Evolutionary conservation across 2,113 vertebrate species (phyloP).

Genomic region (Toxotes jaculatrix): DNA sequence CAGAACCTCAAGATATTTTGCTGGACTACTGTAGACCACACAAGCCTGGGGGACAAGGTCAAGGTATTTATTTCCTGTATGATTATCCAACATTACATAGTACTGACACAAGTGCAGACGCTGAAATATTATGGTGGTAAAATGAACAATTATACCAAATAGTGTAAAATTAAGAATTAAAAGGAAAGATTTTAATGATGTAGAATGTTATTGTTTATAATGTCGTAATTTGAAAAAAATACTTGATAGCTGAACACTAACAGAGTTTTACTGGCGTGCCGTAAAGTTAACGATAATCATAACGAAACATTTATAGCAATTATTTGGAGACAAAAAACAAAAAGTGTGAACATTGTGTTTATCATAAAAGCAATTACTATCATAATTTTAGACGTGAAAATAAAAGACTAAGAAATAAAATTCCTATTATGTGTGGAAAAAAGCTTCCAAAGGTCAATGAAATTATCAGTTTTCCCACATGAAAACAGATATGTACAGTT

Average conservation of each 20-base stretch:
- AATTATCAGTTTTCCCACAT: background rate
- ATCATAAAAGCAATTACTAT: background rate
- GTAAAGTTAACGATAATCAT: background rate
- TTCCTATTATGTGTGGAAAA: background rate
- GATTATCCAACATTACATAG: background rate
- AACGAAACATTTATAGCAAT: background rate
- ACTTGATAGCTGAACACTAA: no score
- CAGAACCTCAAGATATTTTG: constrained; percentile 67
- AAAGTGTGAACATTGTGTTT: background rate
- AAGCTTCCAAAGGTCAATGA: background rate
- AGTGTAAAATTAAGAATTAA: background rate
- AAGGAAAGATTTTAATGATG: background rate
- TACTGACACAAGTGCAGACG: background rate
- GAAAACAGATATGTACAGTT: no score
- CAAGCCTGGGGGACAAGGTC: constrained; percentile 23
- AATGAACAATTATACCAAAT: background rate
- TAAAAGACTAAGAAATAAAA: background rate
- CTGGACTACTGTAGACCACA: constrained; percentile 52
- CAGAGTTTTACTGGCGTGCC: background rate
- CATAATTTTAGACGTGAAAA: background rate
- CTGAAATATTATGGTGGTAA: background rate
- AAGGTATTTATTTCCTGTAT: constrained; percentile 74
- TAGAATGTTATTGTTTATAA: background rate
- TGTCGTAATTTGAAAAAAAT: background rate
- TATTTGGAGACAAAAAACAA: background rate